Percentiles rank a stretch among this genome's conserved stretches.
phyloP scores from a whole-genome alignment of 2,888 invertebrate species.

The Eristalis tenax region DNA sequence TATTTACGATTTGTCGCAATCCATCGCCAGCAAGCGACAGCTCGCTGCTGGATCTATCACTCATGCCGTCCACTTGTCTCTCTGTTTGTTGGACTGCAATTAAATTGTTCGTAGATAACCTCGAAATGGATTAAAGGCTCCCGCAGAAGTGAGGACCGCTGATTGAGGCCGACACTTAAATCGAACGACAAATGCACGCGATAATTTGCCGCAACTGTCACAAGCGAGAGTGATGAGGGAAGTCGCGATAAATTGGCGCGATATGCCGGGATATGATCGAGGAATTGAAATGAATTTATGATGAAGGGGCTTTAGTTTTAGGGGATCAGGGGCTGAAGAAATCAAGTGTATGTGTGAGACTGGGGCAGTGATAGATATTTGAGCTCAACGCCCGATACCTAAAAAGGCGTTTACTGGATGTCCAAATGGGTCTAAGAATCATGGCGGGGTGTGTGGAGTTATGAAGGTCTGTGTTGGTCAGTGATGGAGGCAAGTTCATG shows the following conservation, averaged over 20 bases:
- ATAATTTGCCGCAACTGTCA: neutral
- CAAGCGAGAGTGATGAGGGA: neutral
- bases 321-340: no score
- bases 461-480: no score
- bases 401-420: no score
- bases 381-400: no score
- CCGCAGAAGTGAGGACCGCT: neutral
- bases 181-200: neutral
- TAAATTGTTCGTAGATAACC: conserved; percentile 9
- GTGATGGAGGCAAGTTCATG: no score
- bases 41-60: conserved; percentile 12
- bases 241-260: neutral
- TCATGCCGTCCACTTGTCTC: conserved; percentile 3
- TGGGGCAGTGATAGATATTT: no score
- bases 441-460: no score
- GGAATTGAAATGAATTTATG: neutral
- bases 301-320: no score
- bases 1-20: conserved; percentile 27
- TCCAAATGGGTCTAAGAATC: no score
- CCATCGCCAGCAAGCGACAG: conserved; percentile 16
- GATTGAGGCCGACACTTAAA: conserved; percentile 14
- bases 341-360: no score
- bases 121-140: conserved; percentile 16
- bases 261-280: neutral
- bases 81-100: neutral